Evolutionary conservation across 2,888 invertebrate genomes (phyloP).

Genomic region (Eurytoma californica): DNA sequence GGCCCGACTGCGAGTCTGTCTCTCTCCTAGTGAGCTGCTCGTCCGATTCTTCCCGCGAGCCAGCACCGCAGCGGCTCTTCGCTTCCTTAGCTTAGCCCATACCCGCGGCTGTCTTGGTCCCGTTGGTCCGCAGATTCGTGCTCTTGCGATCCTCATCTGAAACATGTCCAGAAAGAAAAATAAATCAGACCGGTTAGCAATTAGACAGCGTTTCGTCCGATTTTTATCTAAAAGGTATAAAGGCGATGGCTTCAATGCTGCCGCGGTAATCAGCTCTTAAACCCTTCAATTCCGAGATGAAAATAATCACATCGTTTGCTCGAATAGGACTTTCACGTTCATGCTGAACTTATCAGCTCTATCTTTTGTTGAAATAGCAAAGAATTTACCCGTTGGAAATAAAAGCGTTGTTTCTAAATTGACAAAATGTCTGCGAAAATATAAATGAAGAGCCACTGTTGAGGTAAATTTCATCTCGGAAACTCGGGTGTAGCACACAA

Average conservation of each 20-base stretch:
- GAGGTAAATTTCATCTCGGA: too few relatives aligned
- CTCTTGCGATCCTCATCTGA: conserved; percentile 78
- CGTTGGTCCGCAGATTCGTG: conserved; percentile 79
- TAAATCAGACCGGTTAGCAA: not conserved
- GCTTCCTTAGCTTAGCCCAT: conserved; percentile 69
- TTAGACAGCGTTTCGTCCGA: not conserved
- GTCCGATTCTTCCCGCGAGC: not conserved
- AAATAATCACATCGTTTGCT: too few relatives aligned
- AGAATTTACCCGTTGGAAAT: too few relatives aligned
- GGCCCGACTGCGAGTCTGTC: conserved; percentile 3
- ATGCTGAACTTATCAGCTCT: too few relatives aligned
- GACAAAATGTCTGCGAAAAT: too few relatives aligned
- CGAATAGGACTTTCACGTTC: too few relatives aligned
- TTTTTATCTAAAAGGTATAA: not conserved
- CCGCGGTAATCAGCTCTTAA: not conserved
- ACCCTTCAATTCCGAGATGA: too few relatives aligned
- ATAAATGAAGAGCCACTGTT: too few relatives aligned
- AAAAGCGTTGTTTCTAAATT: too few relatives aligned
- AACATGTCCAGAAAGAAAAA: conserved; percentile 58
- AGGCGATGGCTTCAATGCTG: not conserved
- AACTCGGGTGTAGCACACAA: too few relatives aligned
- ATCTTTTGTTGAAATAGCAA: too few relatives aligned
- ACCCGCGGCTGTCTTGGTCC: conserved; percentile 78
- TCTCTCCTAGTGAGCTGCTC: conserved; percentile 9
- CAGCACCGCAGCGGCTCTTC: too few relatives aligned